Conservation (phyloP, 2,888 invertebrate genomes). For the Cactoblastis cactorum region DNA sequence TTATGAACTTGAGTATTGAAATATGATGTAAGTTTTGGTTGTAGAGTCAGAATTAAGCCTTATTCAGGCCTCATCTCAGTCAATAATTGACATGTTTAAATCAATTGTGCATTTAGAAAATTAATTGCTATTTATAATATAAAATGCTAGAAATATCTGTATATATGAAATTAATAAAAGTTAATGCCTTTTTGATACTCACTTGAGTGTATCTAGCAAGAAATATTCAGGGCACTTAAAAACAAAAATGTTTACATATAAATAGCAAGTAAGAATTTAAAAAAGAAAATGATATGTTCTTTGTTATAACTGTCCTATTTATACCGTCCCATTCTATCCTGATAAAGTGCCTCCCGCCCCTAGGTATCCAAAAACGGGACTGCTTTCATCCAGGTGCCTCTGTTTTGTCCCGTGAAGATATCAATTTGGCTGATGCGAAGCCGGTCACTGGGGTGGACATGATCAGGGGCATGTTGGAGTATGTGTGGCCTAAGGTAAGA, state of each 20-base stretch:
- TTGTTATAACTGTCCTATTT: not conserved
- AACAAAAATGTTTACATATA: not conserved
- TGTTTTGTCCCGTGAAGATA: constrained; percentile 81
- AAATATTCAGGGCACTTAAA: too few relatives aligned
- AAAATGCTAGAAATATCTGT: too few relatives aligned
- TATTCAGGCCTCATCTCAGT: not conserved
- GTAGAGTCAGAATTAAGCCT: not conserved
- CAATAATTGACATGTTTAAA: constrained; percentile 10
- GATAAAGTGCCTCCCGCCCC: constrained; percentile 44
- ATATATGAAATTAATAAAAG: too few relatives aligned
- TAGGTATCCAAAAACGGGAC: constrained; percentile 83
- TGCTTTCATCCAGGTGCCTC: constrained; percentile 96
- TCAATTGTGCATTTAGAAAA: too few relatives aligned
- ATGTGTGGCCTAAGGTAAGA: constrained; percentile 96
- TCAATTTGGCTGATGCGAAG: constrained; percentile 79
- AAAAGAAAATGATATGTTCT: not conserved
- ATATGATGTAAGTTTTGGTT: too few relatives aligned
- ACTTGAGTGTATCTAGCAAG: too few relatives aligned
- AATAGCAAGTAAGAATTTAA: not conserved
- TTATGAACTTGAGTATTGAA: not conserved
- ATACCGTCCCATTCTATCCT: constrained; percentile 30
- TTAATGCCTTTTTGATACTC: too few relatives aligned
- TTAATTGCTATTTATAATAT: too few relatives aligned
- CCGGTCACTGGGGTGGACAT: constrained; percentile 87
- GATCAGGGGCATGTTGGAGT: constrained; percentile 91